Base-by-base conservation (phyloP, 2,888 invertebrate genomes). In the Metopia argyrocephala region DNA sequence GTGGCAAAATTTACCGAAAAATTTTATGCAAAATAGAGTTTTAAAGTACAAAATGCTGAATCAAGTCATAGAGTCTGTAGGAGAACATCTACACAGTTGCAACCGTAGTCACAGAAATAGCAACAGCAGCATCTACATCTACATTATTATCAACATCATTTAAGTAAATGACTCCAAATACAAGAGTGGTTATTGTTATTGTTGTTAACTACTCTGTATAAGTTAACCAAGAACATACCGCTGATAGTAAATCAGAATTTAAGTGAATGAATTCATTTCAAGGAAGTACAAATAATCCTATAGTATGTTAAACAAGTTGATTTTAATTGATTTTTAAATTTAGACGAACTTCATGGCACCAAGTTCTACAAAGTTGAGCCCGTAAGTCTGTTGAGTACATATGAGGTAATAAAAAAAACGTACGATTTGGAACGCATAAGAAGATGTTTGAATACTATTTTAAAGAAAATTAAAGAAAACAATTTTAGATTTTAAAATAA, bases 1-100 rank as follows among this genome's bases (percentile, higher is more conserved):
- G 54, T 61, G 62, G 48, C 46, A 31, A 61, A 28, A 50, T 81
- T 38, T 65, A 27, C 78, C 81, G 65, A 81, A 78, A 78, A 66
- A 62, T 59, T 64, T 38, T 62, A 52, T 52, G 46, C 18, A 54
- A 56, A 66, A 54, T 6, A 38, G 38, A 12, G 3, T 7, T n/a
- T n/a, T n/a, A n/a, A n/a, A n/a, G 28, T 28, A 31, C 12, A 15
- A 0, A 38, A 9, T 6, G 38, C 15, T 12, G 15, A 56, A 27
- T 48, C 38, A n/a, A 61, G 61, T 59, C 38, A 21, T 18, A 59
- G 38, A 65, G n/a, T n/a, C n/a, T n/a, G n/a, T n/a, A n/a, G n/a
- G n/a, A n/a, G n/a, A n/a, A n/a, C n/a, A n/a, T n/a, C n/a, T n/a
- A n/a, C 38, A 38, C 31, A 31, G 31, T 1, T 3, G 12, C 38